Conservation (phyloP, 2,113 vertebrate species). For the Zapus hudsonius region DNA sequence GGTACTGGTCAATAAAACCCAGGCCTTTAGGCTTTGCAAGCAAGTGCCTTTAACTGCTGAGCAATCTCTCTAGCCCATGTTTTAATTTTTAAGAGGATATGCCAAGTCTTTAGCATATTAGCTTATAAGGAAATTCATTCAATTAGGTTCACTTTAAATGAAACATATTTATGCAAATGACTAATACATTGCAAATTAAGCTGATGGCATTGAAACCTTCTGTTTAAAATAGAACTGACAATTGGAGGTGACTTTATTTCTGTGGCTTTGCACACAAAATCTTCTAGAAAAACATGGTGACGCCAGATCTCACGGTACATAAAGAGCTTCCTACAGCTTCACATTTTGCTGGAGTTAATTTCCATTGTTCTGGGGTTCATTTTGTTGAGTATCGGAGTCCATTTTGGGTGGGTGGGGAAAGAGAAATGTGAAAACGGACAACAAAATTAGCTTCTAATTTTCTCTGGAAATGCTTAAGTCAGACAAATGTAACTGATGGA, state of each 20-base stretch:
- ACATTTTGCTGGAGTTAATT: constrained; percentile 8
- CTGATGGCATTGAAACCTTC: constrained; percentile 67
- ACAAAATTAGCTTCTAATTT: constrained; percentile 42
- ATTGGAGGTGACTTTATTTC: constrained; percentile 57
- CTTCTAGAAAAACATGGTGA: not conserved
- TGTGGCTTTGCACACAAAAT: constrained; percentile 28
- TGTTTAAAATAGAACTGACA: constrained; percentile 65
- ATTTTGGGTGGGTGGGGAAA: not conserved
- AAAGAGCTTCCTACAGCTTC: not conserved
- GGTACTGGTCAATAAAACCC: no score
- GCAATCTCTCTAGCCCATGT: no score
- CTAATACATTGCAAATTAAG: constrained; percentile 63
- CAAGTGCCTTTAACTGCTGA: no score
- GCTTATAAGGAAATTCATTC: constrained; percentile 36
- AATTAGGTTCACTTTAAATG: constrained; percentile 42
- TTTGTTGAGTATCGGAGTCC: constrained; percentile 4
- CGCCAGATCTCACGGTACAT: not conserved
- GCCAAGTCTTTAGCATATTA: not conserved
- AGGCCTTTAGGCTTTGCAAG: no score
- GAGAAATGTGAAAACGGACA: constrained; percentile 27
- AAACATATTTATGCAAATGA: constrained; percentile 66
- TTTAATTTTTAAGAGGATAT: not conserved
- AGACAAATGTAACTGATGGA: constrained; percentile 36
- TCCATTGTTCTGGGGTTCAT: not conserved
- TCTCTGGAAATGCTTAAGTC: constrained; percentile 39